These are phyloP conservation scores for Watsonalla binaria DNA, from an alignment of 2,888 invertebrate genomes.

Conservation along the genomic window DNA sequence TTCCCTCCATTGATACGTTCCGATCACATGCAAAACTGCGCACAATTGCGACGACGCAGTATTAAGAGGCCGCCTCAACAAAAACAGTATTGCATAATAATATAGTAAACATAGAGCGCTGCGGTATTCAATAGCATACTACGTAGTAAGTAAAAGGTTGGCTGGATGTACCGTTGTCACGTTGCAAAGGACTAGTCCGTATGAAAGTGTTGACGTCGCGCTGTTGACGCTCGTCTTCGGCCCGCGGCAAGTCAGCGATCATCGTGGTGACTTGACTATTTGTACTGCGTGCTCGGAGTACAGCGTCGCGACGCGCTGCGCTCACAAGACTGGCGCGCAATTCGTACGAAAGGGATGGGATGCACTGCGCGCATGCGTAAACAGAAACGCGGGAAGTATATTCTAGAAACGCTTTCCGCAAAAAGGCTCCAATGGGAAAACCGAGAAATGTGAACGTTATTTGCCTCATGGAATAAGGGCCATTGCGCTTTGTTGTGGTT, in stretches of 20 bases:
- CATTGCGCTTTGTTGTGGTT: conserved; percentile 1
- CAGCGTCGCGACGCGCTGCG: conserved; percentile 51
- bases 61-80: neutral
- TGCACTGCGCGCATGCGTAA: conserved; percentile 58
- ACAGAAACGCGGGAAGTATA: conserved; percentile 60
- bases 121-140: conserved; percentile 19
- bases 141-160: conserved; percentile 18
- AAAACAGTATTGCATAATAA: neutral
- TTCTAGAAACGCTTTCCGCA: conserved; percentile 62
- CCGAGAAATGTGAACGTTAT: conserved; percentile 17
- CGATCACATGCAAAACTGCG: neutral
- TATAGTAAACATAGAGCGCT: neutral
- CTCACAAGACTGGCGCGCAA: conserved; percentile 65
- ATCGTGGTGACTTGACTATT: conserved; percentile 44
- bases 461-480: conserved; percentile 15
- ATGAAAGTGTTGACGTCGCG: conserved; percentile 21
- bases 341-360: conserved; percentile 54
- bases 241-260: conserved; percentile 60
- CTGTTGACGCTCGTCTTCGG: conserved; percentile 41
- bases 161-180: conserved; percentile 45
- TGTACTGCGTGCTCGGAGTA: conserved; percentile 31
- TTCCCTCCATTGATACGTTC: conserved; percentile 18
- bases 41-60: neutral
- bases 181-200: conserved; percentile 27
- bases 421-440: conserved; percentile 27